Evolutionary conservation across 2,797 vertebrate genomes (phyloP), one percentile per base, ranked within the genome.

Genomic region (Tiaroga cobitis): DNA sequence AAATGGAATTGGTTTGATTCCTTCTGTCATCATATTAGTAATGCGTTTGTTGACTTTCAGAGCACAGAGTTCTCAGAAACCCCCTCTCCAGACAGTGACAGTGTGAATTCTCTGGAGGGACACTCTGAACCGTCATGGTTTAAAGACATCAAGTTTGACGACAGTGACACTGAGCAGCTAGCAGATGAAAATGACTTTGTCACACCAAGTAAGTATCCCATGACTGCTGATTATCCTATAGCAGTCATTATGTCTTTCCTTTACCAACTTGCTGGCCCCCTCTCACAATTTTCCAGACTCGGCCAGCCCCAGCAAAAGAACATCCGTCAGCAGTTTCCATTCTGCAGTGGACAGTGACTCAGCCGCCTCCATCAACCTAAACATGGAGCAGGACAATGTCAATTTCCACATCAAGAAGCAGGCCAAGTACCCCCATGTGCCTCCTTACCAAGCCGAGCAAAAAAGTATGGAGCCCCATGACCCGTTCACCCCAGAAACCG

Each of bases 321-420:
- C 98, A 11, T 99, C 98, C 5, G 97, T 99, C 94, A 99, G 98
- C 96, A 99, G 98, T 92, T 98, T 97, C 95, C 98, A 99, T 93
- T 99, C 98, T 77, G 96, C 95, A 90, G 95, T 98, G 95, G 98
- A 99, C 95, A 99, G 97, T 87, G 98, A 99, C 95, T 99, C 98
- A 1, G 97, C 98, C 5, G 96, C 98, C 84, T 99, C 98, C 88
- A 99, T 99, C 94, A 99, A 96, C 95, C 96, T 99, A 91, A 99
- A 99, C 94, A 95, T 98, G 96, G 98, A 99, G 96, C 96, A 98
- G 94, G 97, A 99, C 96, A 99, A 99, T 90, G 98, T 99, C 92
- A 98, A 99, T 95, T 99, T 99, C 94, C 98, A 99, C 96, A 98
- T 99, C 95, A 99, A 99, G 96, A 99, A 98, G 95, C 97, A 96